phyloP scores from a whole-genome alignment of 2,797 vertebrate species.

The Ataeniobius toweri region DNA sequence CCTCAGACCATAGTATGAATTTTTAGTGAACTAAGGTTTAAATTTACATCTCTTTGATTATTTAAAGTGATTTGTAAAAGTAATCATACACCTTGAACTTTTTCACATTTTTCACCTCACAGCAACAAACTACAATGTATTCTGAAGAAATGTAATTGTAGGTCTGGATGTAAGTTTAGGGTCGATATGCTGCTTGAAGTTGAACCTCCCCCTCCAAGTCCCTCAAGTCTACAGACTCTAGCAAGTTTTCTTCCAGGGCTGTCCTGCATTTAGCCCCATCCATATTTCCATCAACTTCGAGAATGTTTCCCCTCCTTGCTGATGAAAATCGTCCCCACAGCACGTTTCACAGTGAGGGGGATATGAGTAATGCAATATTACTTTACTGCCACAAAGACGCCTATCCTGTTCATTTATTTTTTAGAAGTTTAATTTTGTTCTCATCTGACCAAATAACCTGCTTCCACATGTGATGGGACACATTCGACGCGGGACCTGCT shows the following conservation, averaged over 20 bases:
- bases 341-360: not conserved
- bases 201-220: not conserved
- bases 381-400: too few relatives aligned
- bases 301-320: not conserved
- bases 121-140: not conserved
- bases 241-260: too few relatives aligned
- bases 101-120: not conserved
- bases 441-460: not conserved
- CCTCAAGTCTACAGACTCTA: not conserved
- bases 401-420: too few relatives aligned
- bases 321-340: not conserved
- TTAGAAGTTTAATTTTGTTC: too few relatives aligned
- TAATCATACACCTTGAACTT: not conserved
- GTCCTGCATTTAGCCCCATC: too few relatives aligned
- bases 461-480: not conserved
- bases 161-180: not conserved
- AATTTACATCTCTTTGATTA: slow-evolving; percentile 58
- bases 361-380: too few relatives aligned
- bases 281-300: not conserved
- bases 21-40: slow-evolving; percentile 8
- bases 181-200: not conserved
- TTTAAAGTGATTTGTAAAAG: slow-evolving; percentile 13
- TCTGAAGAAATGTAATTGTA: not conserved
- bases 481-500: too few relatives aligned
- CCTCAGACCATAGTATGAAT: not conserved